These are phyloP conservation scores for Muscina levida DNA, from an alignment of 2,888 invertebrate genomes.

Conservation along the genomic window DNA sequence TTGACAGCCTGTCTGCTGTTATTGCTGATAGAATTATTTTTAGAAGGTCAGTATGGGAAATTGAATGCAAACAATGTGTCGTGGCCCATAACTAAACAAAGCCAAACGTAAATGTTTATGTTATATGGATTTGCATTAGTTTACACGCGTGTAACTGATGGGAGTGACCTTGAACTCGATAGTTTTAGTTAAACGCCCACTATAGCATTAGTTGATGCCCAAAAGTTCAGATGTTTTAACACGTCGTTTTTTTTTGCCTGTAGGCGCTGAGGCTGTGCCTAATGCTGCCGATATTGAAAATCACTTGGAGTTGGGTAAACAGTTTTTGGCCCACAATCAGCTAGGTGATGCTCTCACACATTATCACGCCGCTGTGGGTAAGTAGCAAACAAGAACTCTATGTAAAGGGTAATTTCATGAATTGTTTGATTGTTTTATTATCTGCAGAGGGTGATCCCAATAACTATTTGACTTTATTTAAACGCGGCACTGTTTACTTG, in stretches of 20 bases:
- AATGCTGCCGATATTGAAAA: conserved; percentile 91
- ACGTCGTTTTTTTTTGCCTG: conserved; percentile 64
- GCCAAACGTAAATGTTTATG: neutral
- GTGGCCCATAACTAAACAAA: neutral
- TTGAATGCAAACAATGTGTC: neutral
- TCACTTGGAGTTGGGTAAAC: conserved; percentile 96
- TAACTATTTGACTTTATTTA: conserved; percentile 97
- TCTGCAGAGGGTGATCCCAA: conserved; percentile 93
- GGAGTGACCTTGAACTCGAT: conserved; percentile 54
- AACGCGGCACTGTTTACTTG: conserved; percentile 96
- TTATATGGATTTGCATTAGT: neutral
- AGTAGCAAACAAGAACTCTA: conserved; percentile 75
- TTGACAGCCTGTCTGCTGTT: conserved; percentile 85
- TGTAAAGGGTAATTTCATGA: neutral
- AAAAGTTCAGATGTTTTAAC: no score
- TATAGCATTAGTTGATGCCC: neutral
- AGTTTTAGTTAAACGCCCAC: neutral
- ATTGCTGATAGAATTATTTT: conserved; percentile 85
- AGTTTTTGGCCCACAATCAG: conserved; percentile 94
- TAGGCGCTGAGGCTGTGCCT: conserved; percentile 84
- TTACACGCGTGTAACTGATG: no score
- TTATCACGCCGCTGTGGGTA: conserved; percentile 98
- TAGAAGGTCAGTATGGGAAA: conserved; percentile 83
- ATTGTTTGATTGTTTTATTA: conserved; percentile 27
- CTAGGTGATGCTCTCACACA: conserved; percentile 97